phyloP scores from a whole-genome alignment of 2,888 invertebrate species.

The Formica aserva region DNA sequence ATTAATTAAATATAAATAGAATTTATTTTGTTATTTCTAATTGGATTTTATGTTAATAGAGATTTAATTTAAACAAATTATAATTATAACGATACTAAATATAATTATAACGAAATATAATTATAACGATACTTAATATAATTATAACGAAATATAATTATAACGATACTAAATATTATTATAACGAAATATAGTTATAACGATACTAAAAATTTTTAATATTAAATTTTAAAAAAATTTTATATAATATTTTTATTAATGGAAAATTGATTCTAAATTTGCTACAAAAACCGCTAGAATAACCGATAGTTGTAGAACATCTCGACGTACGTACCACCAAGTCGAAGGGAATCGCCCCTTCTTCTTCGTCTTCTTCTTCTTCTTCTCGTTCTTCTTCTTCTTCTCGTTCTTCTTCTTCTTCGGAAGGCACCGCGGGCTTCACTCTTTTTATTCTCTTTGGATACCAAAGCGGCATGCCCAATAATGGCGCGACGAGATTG shows the following conservation, averaged over 20 bases:
- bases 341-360: slow-evolving; percentile 9
- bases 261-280: background rate
- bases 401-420: background rate
- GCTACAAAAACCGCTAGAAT: background rate
- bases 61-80: background rate
- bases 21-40: background rate
- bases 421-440: background rate
- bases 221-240: no score
- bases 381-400: background rate
- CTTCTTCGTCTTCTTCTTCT: background rate
- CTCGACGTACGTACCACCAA: slow-evolving; percentile 53
- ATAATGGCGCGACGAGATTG: slow-evolving; percentile 78
- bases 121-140: background rate
- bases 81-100: no score
- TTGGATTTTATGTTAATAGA: background rate
- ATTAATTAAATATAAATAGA: background rate
- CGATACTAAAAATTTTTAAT: background rate
- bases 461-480: slow-evolving; percentile 77
- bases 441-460: slow-evolving; percentile 37
- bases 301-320: background rate
- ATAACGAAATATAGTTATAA: background rate
- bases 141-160: background rate
- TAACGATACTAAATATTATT: background rate
- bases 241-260: background rate
- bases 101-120: background rate